Evolutionary conservation across 2,888 invertebrate species (phyloP).

Genomic region (Thereva unica): DNA sequence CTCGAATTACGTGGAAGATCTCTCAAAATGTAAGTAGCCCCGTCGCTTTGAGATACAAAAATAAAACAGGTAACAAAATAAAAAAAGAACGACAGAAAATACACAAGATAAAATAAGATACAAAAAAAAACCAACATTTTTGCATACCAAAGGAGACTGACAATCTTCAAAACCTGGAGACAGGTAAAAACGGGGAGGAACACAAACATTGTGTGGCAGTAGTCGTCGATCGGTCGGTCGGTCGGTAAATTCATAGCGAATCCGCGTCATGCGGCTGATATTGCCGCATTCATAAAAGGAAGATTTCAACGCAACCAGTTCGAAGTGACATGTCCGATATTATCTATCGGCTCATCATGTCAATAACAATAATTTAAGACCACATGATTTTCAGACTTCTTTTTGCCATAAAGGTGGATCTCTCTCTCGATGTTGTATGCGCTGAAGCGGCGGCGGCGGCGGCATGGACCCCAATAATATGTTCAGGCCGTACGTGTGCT

Average conservation of each 20-base stretch:
- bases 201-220: neutral
- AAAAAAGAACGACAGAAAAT: neutral
- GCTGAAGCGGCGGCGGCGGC: constrained; percentile 11
- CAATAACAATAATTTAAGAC: constrained; percentile 43
- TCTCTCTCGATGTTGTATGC: neutral
- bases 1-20: constrained; percentile 7
- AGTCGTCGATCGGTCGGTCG: no score
- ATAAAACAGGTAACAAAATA: no score
- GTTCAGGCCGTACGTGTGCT: constrained; percentile 2
- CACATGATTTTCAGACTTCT: constrained; percentile 40
- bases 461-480: constrained; percentile 7
- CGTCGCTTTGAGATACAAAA: no score
- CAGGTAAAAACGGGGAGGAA: neutral
- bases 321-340: constrained; percentile 42
- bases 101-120: neutral
- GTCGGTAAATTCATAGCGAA: no score
- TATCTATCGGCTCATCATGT: constrained; percentile 43
- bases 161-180: neutral
- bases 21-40: no score
- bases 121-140: neutral
- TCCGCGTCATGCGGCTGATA: no score
- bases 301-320: constrained; percentile 35
- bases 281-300: constrained; percentile 25
- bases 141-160: neutral
- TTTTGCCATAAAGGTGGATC: neutral